phyloP scores from a whole-genome alignment of 2,888 invertebrate species.

The Trileptium ribeirensis region DNA sequence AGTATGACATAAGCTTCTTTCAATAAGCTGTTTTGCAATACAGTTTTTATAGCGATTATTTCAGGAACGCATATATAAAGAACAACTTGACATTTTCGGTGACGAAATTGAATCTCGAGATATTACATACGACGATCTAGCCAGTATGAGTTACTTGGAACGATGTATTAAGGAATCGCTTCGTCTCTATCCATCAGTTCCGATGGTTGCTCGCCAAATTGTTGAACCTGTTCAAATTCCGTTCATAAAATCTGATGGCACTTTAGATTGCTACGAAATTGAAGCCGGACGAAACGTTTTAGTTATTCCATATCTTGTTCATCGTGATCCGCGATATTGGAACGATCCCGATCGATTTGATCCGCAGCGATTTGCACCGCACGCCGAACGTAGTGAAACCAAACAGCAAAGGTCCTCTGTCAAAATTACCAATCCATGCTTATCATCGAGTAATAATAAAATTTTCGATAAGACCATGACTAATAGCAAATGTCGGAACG shows the following conservation, averaged over 20 bases:
- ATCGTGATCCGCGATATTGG: constrained; percentile 52
- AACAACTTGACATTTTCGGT: neutral
- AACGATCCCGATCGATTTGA: constrained; percentile 54
- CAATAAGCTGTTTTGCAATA: too few relatives aligned
- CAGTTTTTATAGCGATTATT: too few relatives aligned
- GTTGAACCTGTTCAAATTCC: constrained; percentile 50
- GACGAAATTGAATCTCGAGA: constrained; percentile 43
- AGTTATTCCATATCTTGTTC: constrained; percentile 47
- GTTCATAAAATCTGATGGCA: neutral
- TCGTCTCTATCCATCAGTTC: constrained; percentile 56
- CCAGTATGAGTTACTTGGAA: constrained; percentile 55
- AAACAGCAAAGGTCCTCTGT: too few relatives aligned
- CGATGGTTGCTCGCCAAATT: constrained; percentile 52
- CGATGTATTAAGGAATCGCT: constrained; percentile 56
- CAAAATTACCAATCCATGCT: too few relatives aligned
- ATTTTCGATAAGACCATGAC: too few relatives aligned
- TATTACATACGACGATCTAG: constrained; percentile 55
- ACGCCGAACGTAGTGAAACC: too few relatives aligned
- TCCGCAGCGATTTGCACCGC: constrained; percentile 53
- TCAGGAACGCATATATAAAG: neutral
- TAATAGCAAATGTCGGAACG: too few relatives aligned
- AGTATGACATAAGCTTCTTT: too few relatives aligned
- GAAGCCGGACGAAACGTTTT: constrained; percentile 49
- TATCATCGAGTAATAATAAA: too few relatives aligned
- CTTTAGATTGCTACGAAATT: constrained; percentile 42